Percentiles rank a stretch among this genome's conserved stretches.
phyloP scores from a whole-genome alignment of 2,888 invertebrate genomes.

The Pasiphila rectangulata region DNA sequence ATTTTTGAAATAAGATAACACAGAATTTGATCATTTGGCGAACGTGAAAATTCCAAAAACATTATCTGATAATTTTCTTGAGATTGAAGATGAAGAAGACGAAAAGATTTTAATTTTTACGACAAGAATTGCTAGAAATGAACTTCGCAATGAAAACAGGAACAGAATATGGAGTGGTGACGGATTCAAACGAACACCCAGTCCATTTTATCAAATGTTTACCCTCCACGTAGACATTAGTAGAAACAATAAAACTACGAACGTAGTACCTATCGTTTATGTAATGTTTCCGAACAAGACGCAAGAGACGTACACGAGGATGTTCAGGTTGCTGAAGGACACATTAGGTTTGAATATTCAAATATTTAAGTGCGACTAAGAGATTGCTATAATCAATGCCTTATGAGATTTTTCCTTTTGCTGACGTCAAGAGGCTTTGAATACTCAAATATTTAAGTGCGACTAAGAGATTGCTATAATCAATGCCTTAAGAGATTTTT shows the following conservation, averaged over 20 bases:
- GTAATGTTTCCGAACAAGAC: background rate
- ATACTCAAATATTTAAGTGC: too few species aligned
- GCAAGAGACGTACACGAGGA: background rate
- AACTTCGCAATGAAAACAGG: background rate
- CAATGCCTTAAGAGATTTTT: too few species aligned
- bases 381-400: too few species aligned
- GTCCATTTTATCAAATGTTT: slow-evolving; percentile 14
- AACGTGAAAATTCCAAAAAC: background rate
- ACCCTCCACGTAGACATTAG: slow-evolving; percentile 7
- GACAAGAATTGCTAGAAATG: background rate
- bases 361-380: too few species aligned
- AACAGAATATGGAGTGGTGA: background rate
- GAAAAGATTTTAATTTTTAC: slow-evolving; percentile 1
- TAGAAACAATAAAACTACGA: background rate
- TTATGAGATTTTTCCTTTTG: too few species aligned
- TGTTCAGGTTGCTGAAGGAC: background rate
- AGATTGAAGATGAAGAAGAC: background rate
- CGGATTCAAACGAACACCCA: slow-evolving; percentile 10
- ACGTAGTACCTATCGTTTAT: background rate
- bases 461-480: too few species aligned
- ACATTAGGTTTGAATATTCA: too few species aligned
- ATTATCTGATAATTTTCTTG: background rate
- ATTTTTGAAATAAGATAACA: background rate
- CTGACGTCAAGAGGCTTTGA: too few species aligned
- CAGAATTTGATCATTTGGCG: too few species aligned